Evolutionary conservation across 2,113 vertebrate species (phyloP).

Genomic region (Perca fluviatilis): DNA sequence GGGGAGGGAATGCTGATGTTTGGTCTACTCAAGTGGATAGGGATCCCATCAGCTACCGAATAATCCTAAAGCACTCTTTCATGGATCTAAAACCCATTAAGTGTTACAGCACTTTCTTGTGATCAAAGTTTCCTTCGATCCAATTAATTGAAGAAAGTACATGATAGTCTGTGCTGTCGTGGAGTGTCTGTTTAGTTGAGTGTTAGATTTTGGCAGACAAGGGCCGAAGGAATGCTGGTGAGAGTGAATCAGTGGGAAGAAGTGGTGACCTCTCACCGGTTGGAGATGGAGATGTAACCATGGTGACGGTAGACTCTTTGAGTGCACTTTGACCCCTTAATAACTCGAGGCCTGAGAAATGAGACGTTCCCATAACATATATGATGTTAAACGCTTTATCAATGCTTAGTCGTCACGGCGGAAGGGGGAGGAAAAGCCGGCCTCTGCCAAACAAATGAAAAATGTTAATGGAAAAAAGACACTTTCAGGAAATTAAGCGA

Average conservation of each 20-base stretch:
- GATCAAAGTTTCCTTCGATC: constrained; percentile 45
- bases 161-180: background rate
- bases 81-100: constrained; percentile 61
- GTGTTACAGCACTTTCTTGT: constrained; percentile 18
- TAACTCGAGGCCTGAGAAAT: constrained; percentile 59
- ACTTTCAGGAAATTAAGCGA: constrained; percentile 24
- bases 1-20: constrained; percentile 46
- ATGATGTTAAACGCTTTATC: constrained; percentile 37
- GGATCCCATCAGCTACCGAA: constrained; percentile 61
- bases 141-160: background rate
- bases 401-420: constrained; percentile 21
- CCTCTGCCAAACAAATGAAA: constrained; percentile 19
- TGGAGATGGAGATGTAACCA: constrained; percentile 54
- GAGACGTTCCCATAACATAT: constrained; percentile 57
- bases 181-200: background rate
- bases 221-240: constrained; percentile 55
- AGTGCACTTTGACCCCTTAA: constrained; percentile 63
- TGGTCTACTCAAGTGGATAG: constrained; percentile 67
- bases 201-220: constrained; percentile 34
- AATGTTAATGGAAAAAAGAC: constrained; percentile 2
- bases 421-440: background rate
- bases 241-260: constrained; percentile 43
- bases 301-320: constrained; percentile 39
- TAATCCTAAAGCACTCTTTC: constrained; percentile 37
- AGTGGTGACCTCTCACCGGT: constrained; percentile 46